Evolutionary conservation across 2,888 invertebrate genomes (phyloP).

Genomic region (Drosophila dives): DNA sequence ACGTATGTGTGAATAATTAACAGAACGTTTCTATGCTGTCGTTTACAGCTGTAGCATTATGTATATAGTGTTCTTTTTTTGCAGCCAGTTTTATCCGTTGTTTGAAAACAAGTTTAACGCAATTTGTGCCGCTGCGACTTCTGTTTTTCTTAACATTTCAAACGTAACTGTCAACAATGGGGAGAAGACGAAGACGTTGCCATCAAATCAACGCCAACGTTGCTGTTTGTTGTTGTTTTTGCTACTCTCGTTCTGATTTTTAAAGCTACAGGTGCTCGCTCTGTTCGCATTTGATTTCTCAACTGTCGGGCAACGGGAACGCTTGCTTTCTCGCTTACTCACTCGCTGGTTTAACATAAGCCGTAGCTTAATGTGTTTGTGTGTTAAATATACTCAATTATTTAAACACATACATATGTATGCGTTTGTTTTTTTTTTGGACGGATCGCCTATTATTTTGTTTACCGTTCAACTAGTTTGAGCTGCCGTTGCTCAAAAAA

Average conservation of each 20-base stretch:
- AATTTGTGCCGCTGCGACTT: slow-evolving; percentile 59
- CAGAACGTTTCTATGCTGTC: slow-evolving; percentile 29
- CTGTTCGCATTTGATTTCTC: slow-evolving; percentile 34
- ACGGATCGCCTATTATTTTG: slow-evolving; percentile 43
- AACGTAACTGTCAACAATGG: slow-evolving; percentile 78
- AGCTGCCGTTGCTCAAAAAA: slow-evolving; percentile 36
- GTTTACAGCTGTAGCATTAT: slow-evolving; percentile 28
- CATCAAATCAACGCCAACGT: slow-evolving; percentile 28
- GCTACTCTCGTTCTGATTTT: slow-evolving; percentile 34
- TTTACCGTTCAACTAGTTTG: slow-evolving; percentile 70
- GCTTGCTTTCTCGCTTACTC: slow-evolving; percentile 29
- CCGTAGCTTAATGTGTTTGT: slow-evolving; percentile 45
- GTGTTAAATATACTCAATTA: slow-evolving; percentile 62
- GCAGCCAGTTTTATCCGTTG: slow-evolving; percentile 66
- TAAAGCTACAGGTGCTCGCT: slow-evolving; percentile 49
- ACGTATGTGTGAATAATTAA: background rate
- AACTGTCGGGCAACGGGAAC: slow-evolving; percentile 52
- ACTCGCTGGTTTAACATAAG: slow-evolving; percentile 21
- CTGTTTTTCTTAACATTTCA: slow-evolving; percentile 66
- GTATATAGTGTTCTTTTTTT: slow-evolving; percentile 10
- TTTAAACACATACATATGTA: slow-evolving; percentile 15
- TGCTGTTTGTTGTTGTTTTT: slow-evolving; percentile 20
- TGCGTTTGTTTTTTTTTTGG: slow-evolving; percentile 47
- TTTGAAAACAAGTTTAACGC: slow-evolving; percentile 64
- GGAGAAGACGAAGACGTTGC: slow-evolving; percentile 48